Conservation (phyloP, 1,140 invertebrate genomes). For the Rhizoglyphus robini region DNA sequence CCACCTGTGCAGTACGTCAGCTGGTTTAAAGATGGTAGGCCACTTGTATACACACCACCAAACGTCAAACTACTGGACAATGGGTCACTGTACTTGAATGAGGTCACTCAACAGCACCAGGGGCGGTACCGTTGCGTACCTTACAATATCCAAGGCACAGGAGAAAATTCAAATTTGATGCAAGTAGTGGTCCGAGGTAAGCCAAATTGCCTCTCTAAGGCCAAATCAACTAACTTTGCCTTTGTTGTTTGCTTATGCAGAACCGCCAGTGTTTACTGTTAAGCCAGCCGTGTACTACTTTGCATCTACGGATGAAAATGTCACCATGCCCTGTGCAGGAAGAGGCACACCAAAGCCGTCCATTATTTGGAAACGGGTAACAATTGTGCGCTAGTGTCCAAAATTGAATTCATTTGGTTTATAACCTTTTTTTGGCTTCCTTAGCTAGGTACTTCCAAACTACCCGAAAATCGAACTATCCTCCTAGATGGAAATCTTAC, state of each 20-base stretch:
- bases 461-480: conserved; percentile 62
- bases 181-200: conserved; percentile 62
- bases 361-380: conserved; percentile 82
- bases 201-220: too few species aligned
- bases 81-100: conserved; percentile 70
- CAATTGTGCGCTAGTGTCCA: conserved; percentile 31
- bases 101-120: conserved; percentile 38
- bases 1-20: conserved; percentile 85
- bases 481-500: conserved; percentile 74
- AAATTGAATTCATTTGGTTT: too few species aligned
- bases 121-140: conserved; percentile 84
- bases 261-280: conserved; percentile 36
- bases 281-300: conserved; percentile 35
- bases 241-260: conserved; percentile 27
- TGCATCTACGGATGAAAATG: conserved; percentile 39
- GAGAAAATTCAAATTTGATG: conserved; percentile 71
- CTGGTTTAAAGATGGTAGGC: conserved; percentile 86
- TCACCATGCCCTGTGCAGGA: conserved; percentile 84
- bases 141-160: conserved; percentile 84
- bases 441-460: conserved; percentile 39
- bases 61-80: conserved; percentile 85
- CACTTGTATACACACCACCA: conserved; percentile 76
- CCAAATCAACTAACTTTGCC: too few species aligned
- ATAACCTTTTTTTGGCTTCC: too few species aligned
- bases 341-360: conserved; percentile 77